Evolutionary conservation across 2,113 vertebrate genomes (phyloP).

Genomic region (Caranx melampygus): DNA sequence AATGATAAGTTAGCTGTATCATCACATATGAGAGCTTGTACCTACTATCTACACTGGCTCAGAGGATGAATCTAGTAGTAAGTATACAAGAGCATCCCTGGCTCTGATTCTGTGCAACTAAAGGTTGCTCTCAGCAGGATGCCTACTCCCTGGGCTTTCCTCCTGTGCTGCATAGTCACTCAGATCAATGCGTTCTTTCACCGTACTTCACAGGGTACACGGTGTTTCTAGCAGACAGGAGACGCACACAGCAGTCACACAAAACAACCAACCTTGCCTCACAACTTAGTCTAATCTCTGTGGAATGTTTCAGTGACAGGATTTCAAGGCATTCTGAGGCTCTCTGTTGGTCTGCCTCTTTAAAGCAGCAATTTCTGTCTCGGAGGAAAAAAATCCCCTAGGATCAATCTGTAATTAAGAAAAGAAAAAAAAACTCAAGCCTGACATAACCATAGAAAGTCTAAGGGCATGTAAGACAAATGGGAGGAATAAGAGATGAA

Average conservation of each 20-base stretch:
- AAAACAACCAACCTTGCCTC: slow-evolving; percentile 67
- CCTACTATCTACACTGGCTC: slow-evolving; percentile 20
- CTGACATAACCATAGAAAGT: slow-evolving; percentile 42
- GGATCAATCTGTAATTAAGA: slow-evolving; percentile 67
- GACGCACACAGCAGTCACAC: slow-evolving; percentile 65
- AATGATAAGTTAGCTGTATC: slow-evolving; percentile 12
- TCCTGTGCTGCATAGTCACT: slow-evolving; percentile 60
- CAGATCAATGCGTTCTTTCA: slow-evolving; percentile 77
- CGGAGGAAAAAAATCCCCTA: slow-evolving; percentile 37
- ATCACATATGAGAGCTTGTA: neutral
- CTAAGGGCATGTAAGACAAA: slow-evolving; percentile 30
- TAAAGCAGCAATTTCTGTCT: slow-evolving; percentile 52
- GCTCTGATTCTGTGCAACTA: slow-evolving; percentile 51
- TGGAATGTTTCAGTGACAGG: slow-evolving; percentile 73
- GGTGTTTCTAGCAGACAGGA: slow-evolving; percentile 70
- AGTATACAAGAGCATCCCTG: slow-evolving; percentile 33
- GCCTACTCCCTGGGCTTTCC: slow-evolving; percentile 54
- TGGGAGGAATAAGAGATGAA: slow-evolving; percentile 20
- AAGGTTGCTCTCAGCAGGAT: slow-evolving; percentile 68
- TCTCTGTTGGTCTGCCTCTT: slow-evolving; percentile 50
- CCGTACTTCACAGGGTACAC: slow-evolving; percentile 72
- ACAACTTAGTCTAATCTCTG: slow-evolving; percentile 69
- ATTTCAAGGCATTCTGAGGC: slow-evolving; percentile 49
- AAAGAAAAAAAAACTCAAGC: slow-evolving; percentile 24
- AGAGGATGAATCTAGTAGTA: slow-evolving; percentile 28